phyloP scores from a whole-genome alignment of 2,888 invertebrate genomes.

The Trissonchulus sp. region DNA sequence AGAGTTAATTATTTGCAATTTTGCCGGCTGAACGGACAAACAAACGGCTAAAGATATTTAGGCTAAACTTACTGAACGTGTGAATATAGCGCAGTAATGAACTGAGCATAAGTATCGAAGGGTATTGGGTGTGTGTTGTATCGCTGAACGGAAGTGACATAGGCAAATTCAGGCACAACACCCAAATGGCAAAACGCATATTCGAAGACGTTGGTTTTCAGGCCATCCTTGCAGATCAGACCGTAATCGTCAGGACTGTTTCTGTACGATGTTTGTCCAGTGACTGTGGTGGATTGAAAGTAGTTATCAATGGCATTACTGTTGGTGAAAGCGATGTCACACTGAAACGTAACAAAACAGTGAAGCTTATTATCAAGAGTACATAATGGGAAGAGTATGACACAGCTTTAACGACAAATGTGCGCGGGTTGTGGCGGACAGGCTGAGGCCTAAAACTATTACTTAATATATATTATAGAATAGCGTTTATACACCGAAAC shows the following conservation, averaged over 20 bases:
- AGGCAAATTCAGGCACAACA: conserved; percentile 6
- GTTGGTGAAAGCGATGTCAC: conserved; percentile 20
- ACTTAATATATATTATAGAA: no score
- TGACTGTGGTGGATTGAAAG: not conserved
- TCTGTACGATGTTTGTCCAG: not conserved
- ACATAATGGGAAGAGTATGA: no score
- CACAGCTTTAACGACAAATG: no score
- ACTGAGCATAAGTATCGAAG: not conserved
- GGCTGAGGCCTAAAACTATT: no score
- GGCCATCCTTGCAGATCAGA: not conserved
- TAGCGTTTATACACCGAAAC: no score
- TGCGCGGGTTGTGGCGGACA: no score
- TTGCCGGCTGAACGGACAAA: no score
- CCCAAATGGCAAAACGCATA: conserved; percentile 14
- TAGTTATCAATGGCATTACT: not conserved
- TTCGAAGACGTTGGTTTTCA: not conserved
- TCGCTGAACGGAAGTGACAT: conserved; percentile 1
- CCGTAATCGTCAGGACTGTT: not conserved
- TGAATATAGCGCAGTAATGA: not conserved
- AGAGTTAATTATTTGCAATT: no score
- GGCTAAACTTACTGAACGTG: conserved; percentile 3
- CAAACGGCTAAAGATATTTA: no score
- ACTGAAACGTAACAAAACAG: no score
- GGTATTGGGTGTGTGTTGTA: not conserved
- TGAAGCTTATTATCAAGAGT: no score